Conservation (phyloP, 2,797 vertebrate species). For the Microctenopoma stevenorrisi region DNA sequence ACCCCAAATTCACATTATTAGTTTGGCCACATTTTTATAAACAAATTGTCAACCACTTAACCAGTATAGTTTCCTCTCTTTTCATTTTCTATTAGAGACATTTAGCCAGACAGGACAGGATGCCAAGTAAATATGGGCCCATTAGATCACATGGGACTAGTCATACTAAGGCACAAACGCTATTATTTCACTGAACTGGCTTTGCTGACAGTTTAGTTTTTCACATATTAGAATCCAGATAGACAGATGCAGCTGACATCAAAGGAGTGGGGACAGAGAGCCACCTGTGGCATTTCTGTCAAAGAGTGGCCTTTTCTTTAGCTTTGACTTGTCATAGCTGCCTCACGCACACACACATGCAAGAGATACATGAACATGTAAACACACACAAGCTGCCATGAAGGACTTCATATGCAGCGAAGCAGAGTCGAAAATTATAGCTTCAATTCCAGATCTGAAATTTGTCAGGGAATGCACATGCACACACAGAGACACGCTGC, state of each 20-base stretch:
- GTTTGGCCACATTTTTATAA: constrained; percentile 70
- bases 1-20: constrained; percentile 71
- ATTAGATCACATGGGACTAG: constrained; percentile 43
- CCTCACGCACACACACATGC: constrained; percentile 5
- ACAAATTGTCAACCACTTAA: constrained; percentile 49
- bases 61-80: constrained; percentile 1
- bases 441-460: constrained; percentile 18
- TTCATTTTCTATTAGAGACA: not conserved
- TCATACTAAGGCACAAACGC: constrained; percentile 29
- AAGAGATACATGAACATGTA: constrained; percentile 18
- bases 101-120: not conserved
- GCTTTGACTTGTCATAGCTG: constrained; percentile 44
- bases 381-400: constrained; percentile 2
- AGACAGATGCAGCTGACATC: constrained; percentile 55
- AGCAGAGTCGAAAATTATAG: constrained; percentile 8
- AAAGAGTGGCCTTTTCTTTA: constrained; percentile 70
- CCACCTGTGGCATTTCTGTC: constrained; percentile 71
- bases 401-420: constrained; percentile 26
- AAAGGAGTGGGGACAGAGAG: constrained; percentile 69
- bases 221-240: constrained; percentile 54
- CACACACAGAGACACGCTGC: not conserved
- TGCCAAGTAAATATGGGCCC: constrained; percentile 13
- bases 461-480: constrained; percentile 13
- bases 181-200: constrained; percentile 16
- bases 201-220: constrained; percentile 45